Percentiles rank a stretch among this genome's conserved stretches.
Conservation (phyloP, 2,113 vertebrate species). For the Rhinoptilus africanus region DNA sequence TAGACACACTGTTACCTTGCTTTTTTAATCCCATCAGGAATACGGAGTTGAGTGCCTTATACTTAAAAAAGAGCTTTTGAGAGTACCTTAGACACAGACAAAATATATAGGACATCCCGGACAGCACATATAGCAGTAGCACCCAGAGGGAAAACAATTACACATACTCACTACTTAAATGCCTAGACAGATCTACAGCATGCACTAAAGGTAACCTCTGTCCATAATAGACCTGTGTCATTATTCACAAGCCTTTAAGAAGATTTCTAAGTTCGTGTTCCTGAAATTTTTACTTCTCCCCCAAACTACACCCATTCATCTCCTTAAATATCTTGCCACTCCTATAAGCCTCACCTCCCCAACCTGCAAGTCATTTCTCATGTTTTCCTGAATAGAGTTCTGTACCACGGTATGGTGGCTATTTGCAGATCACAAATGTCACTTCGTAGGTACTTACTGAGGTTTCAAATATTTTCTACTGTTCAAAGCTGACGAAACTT, state of each 20-base stretch:
- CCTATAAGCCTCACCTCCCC: not conserved
- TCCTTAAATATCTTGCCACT: not conserved
- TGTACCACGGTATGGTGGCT: not conserved
- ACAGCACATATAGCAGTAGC: not conserved
- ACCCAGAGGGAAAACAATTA: constrained; percentile 33
- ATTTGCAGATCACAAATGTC: not conserved
- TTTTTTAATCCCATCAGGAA: not conserved
- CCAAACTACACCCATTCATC: not conserved
- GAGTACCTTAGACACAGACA: not conserved
- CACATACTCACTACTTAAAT: not conserved
- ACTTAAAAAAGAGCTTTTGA: not conserved
- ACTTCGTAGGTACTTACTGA: not conserved
- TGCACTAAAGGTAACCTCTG: not conserved
- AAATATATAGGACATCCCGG: not conserved
- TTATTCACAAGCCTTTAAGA: constrained; percentile 24
- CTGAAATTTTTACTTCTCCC: not conserved
- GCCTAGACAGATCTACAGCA: not conserved
- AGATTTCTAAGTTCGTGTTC: not conserved
- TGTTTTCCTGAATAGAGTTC: not conserved
- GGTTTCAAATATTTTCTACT: not conserved
- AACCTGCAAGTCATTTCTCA: not conserved
- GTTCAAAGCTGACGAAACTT: not conserved
- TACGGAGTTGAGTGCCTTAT: not conserved
- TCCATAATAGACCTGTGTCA: not conserved
- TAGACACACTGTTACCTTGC: not conserved